Evolutionary conservation across 2,888 invertebrate species (phyloP).

Genomic region (Dolichomitus sp.): DNA sequence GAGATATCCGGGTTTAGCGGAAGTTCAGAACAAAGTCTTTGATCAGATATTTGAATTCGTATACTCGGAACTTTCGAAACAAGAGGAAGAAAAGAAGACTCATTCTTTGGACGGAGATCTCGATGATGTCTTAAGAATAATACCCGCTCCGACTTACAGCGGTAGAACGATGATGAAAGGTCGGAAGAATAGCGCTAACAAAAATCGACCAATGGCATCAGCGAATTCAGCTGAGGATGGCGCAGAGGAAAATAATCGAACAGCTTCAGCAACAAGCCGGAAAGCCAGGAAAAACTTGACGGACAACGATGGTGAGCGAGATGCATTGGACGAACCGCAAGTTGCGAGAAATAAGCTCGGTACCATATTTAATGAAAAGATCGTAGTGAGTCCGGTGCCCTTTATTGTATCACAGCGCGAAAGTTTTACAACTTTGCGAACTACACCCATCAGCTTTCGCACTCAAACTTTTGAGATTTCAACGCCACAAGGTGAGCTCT

Average conservation of each 20-base stretch:
- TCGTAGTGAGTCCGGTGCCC: constrained; percentile 84
- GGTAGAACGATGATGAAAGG: constrained; percentile 69
- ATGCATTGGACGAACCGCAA: constrained; percentile 63
- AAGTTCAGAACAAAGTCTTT: constrained; percentile 75
- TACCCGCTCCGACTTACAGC: constrained; percentile 76
- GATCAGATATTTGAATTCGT: constrained; percentile 79
- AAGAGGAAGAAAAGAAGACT: constrained; percentile 71
- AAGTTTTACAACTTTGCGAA: constrained; percentile 83
- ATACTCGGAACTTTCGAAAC: constrained; percentile 75
- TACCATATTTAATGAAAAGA: constrained; percentile 82
- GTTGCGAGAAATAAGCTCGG: constrained; percentile 81
- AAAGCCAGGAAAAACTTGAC: constrained; percentile 42
- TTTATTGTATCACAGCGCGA: constrained; percentile 81
- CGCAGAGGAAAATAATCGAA: constrained; percentile 15
- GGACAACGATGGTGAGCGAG: constrained; percentile 28
- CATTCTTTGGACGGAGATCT: constrained; percentile 70
- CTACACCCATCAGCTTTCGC: constrained; percentile 80
- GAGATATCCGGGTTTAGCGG: constrained; percentile 25
- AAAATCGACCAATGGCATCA: constrained; percentile 21
- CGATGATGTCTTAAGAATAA: constrained; percentile 77
- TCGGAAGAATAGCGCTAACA: constrained; percentile 64
- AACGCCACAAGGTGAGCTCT: constrained; percentile 73
- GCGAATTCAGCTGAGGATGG: not conserved
- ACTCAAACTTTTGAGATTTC: constrained; percentile 76
- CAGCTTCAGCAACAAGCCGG: constrained; percentile 20